Evolutionary conservation across 2,113 vertebrate species (phyloP).

Genomic region (Semicossyphus pulcher): DNA sequence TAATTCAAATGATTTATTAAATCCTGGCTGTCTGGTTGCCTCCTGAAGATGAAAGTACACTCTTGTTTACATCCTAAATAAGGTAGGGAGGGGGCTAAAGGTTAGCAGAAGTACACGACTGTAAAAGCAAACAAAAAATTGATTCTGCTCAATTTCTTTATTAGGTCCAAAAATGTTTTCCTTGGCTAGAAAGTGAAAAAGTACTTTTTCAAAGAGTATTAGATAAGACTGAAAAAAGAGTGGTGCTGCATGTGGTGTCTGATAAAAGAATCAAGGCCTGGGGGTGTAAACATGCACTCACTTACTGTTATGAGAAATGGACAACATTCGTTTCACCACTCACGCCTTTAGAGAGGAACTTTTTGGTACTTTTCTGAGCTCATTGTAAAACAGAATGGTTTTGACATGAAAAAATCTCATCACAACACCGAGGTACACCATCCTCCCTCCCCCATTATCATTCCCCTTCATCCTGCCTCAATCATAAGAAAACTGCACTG

Average conservation of each 20-base stretch:
- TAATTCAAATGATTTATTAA: too few relatives aligned
- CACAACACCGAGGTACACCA: not conserved
- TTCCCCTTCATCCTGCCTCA: constrained; percentile 11
- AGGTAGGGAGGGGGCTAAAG: not conserved
- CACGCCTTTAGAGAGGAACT: not conserved
- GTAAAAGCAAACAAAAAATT: not conserved
- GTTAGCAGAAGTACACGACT: not conserved
- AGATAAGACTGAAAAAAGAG: constrained; percentile 5
- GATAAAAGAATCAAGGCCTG: constrained; percentile 20
- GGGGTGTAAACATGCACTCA: constrained; percentile 18
- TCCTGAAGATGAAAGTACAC: not conserved
- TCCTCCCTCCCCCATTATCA: constrained; percentile 7
- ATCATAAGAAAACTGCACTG: constrained; percentile 8
- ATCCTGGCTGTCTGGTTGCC: not conserved
- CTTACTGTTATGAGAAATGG: constrained; percentile 7
- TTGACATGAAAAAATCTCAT: constrained; percentile 2
- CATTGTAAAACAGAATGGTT: constrained; percentile 23
- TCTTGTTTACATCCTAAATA: not conserved
- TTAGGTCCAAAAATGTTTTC: constrained; percentile 9
- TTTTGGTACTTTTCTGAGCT: not conserved
- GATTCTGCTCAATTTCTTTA: not conserved
- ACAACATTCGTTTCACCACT: constrained; percentile 10
- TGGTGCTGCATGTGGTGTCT: not conserved
- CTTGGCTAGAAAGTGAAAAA: constrained; percentile 4
- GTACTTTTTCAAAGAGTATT: not conserved